These are phyloP conservation scores for Chaenogobius annularis DNA, from an alignment of 2,113 vertebrate species.

Conservation along the genomic window DNA sequence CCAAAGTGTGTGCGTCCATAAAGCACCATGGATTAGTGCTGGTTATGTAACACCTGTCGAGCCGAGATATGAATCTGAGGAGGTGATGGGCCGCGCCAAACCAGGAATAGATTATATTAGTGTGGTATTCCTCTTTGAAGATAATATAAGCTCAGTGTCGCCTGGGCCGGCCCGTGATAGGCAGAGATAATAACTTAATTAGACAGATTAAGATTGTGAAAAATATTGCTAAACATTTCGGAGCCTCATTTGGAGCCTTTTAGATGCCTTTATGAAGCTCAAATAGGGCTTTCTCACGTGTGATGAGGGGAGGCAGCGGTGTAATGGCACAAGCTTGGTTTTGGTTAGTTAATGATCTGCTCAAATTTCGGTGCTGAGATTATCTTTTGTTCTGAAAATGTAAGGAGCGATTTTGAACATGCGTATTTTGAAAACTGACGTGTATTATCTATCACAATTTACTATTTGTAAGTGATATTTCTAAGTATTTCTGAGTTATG, in stretches of 20 bases:
- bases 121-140: constrained; percentile 55
- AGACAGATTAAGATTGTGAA: constrained; percentile 51
- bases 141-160: constrained; percentile 35
- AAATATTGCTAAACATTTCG: constrained; percentile 48
- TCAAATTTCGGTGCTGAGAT: too few relatives aligned
- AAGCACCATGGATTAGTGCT: constrained; percentile 47
- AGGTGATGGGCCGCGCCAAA: constrained; percentile 61
- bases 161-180: constrained; percentile 40
- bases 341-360: neutral
- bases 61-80: constrained; percentile 52
- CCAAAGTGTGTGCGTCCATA: constrained; percentile 23
- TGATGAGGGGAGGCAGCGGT: constrained; percentile 23
- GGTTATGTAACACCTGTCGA: constrained; percentile 60
- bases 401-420: too few relatives aligned
- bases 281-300: constrained; percentile 13
- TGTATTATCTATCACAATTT: too few relatives aligned
- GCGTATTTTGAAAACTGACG: too few relatives aligned
- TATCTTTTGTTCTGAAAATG: too few relatives aligned
- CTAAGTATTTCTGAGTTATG: too few relatives aligned
- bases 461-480: too few relatives aligned
- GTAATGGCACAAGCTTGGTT: neutral
- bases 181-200: constrained; percentile 54
- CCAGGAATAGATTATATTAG: constrained; percentile 56
- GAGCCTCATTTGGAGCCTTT: constrained; percentile 40
- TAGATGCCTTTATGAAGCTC: constrained; percentile 19